Percentiles rank a stretch among this genome's conserved stretches.
These are phyloP conservation scores for Drymodes brunneopygia DNA, from an alignment of 2,113 vertebrate genomes.

Conservation along the genomic window DNA sequence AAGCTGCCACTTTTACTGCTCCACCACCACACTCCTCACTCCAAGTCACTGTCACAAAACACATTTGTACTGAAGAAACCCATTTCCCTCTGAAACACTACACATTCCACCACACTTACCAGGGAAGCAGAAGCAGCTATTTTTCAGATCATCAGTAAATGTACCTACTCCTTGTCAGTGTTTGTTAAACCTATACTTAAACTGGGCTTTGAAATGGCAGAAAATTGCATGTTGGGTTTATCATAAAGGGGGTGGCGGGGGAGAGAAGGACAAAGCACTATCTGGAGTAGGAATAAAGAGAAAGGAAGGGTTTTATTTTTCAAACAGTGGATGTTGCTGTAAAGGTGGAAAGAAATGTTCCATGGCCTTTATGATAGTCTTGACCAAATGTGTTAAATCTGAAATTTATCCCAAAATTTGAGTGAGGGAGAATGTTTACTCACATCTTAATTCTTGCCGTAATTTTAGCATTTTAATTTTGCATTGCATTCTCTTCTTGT, in stretches of 20 bases:
- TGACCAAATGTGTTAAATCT: neutral
- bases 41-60: neutral
- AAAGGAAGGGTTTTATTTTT: neutral
- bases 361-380: neutral
- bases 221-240: neutral
- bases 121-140: neutral
- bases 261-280: neutral
- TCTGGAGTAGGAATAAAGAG: neutral
- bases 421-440: neutral
- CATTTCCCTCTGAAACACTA: neutral
- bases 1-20: neutral
- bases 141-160: conserved; percentile 1
- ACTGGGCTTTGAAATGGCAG: neutral
- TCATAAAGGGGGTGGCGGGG: neutral
- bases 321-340: neutral
- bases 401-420: neutral
- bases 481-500: neutral
- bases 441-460: neutral
- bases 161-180: neutral
- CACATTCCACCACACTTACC: neutral
- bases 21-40: neutral
- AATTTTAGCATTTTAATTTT: neutral
- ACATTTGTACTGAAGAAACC: neutral
- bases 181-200: conserved; percentile 7
- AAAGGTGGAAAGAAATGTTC: neutral